phyloP scores from a whole-genome alignment of 2,797 vertebrate genomes.

The Microtus californicus region DNA sequence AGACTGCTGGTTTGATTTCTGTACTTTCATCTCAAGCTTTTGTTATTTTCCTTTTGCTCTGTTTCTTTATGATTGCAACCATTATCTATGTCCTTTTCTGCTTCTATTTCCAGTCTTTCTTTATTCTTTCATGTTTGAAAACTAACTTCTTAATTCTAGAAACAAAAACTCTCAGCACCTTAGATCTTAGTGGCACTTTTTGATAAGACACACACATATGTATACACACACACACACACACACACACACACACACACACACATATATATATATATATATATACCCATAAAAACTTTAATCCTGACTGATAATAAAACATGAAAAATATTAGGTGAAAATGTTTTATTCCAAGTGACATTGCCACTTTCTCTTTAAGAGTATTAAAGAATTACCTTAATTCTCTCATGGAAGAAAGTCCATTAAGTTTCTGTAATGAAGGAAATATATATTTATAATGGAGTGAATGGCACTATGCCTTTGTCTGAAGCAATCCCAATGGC shows the following conservation, averaged over 20 bases:
- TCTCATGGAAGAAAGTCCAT: constrained; percentile 51
- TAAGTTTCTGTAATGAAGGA: constrained; percentile 72
- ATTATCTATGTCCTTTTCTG: neutral
- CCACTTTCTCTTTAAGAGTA: constrained; percentile 63
- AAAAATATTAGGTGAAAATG: constrained; percentile 67
- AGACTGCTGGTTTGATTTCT: neutral
- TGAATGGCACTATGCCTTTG: constrained; percentile 66
- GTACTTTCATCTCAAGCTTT: neutral
- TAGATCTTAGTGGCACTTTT: neutral
- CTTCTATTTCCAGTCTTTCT: constrained; percentile 29
- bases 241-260: rapidly evolving
- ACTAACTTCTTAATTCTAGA: constrained; percentile 49
- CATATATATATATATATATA: too few relatives aligned
- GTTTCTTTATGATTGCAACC: neutral
- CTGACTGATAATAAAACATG: constrained; percentile 47
- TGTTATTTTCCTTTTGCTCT: constrained; percentile 20
- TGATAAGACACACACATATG: neutral
- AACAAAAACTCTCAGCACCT: neutral
- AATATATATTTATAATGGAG: constrained; percentile 76
- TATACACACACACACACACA: too few relatives aligned
- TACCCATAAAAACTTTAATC: constrained; percentile 12
- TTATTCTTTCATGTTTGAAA: constrained; percentile 31
- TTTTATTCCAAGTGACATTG: constrained; percentile 58
- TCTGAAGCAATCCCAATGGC: constrained; percentile 49
- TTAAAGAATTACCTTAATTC: constrained; percentile 74